phyloP scores from a whole-genome alignment of 2,888 invertebrate genomes.

The Coleophora flavipennella region DNA sequence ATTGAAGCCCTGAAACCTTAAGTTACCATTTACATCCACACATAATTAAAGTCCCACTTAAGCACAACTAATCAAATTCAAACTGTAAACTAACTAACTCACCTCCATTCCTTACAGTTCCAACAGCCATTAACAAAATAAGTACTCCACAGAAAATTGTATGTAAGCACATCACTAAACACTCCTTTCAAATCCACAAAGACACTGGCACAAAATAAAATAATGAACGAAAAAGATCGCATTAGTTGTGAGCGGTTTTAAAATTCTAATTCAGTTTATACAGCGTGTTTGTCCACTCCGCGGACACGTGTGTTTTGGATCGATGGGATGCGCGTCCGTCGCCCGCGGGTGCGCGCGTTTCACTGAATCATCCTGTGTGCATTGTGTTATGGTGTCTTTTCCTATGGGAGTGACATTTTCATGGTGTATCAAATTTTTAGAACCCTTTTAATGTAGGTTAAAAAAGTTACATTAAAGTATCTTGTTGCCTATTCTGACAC shows the following conservation, averaged over 20 bases:
- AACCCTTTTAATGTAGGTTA: background rate
- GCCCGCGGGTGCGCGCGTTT: conserved; percentile 12
- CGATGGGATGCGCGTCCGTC: conserved; percentile 8
- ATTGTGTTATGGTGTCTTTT: no score
- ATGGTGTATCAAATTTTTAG: conserved; percentile 1
- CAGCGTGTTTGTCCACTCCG: background rate
- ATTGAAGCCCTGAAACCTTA: no score
- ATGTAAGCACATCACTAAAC: conserved; percentile 45
- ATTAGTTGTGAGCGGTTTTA: background rate
- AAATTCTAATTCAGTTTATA: background rate
- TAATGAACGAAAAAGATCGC: background rate
- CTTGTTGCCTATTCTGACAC: background rate
- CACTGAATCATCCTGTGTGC: conserved; percentile 8
- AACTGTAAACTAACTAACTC: conserved; percentile 12
- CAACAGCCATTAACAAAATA: conserved; percentile 32
- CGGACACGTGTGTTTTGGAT: background rate
- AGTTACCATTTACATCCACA: no score
- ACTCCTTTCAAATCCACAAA: background rate
- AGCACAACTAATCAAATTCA: no score
- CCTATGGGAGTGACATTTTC: background rate
- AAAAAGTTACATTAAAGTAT: background rate
- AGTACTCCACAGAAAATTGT: conserved; percentile 34
- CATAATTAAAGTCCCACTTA: no score
- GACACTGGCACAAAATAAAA: no score
- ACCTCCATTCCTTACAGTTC: conserved; percentile 54